Conservation (phyloP, 1,140 invertebrate species). For the Proales similis region DNA sequence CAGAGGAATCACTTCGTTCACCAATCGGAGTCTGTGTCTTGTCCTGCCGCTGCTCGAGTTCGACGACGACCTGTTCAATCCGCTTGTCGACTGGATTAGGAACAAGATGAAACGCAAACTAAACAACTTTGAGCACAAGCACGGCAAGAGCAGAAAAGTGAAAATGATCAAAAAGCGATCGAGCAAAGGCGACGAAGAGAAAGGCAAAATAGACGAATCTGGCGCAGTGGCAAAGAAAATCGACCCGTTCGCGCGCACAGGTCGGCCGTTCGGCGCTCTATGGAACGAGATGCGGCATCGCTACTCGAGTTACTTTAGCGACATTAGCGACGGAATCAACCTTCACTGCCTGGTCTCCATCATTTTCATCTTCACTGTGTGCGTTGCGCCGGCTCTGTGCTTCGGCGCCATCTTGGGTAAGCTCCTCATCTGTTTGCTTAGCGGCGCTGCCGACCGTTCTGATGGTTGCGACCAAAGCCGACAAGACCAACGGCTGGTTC, state of each 20-base stretch:
- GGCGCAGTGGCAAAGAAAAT: not conserved
- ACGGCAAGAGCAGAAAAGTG: not conserved
- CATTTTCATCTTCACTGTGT: slow-evolving; percentile 93
- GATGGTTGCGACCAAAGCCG: slow-evolving; percentile 73
- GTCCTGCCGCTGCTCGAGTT: slow-evolving; percentile 5
- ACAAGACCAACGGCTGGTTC: slow-evolving; percentile 79
- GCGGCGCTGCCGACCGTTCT: slow-evolving; percentile 84
- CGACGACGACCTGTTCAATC: slow-evolving; percentile 9
- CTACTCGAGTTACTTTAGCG: slow-evolving; percentile 74
- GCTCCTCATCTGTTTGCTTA: slow-evolving; percentile 62
- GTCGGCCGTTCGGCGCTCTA: slow-evolving; percentile 67
- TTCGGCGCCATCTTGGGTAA: slow-evolving; percentile 80
- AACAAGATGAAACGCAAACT: slow-evolving; percentile 13
- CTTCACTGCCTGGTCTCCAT: slow-evolving; percentile 76
- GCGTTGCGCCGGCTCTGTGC: slow-evolving; percentile 82
- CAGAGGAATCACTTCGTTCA: slow-evolving; percentile 2
- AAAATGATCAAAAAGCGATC: too few species aligned
- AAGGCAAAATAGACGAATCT: not conserved
- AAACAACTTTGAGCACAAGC: not conserved
- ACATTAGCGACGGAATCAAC: slow-evolving; percentile 77
- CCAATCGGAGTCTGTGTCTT: slow-evolving; percentile 15
- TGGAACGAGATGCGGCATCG: slow-evolving; percentile 74
- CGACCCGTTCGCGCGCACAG: slow-evolving; percentile 65
- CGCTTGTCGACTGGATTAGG: slow-evolving; percentile 27
- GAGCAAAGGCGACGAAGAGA: not conserved